These are phyloP conservation scores for Plecotus auritus DNA, from an alignment of 2,113 vertebrate species.

Conservation along the genomic window DNA sequence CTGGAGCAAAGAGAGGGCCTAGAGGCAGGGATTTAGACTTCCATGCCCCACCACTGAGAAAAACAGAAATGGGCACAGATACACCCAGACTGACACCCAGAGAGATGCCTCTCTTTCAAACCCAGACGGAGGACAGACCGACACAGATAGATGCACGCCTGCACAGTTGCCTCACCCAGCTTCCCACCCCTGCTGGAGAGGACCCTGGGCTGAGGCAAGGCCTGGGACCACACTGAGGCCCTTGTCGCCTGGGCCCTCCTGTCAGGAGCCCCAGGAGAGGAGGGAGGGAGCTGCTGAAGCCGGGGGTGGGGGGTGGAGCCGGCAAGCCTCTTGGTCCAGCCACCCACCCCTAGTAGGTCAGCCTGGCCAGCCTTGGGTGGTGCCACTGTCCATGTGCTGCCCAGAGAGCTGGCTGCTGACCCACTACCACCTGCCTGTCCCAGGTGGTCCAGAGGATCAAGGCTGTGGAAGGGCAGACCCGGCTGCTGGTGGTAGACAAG, in stretches of 20 bases:
- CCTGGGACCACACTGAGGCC: not conserved
- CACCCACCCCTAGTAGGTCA: not conserved
- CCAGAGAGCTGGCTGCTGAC: not conserved
- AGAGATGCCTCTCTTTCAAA: not conserved
- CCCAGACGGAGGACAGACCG: not conserved
- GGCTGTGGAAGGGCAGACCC: conserved; percentile 86
- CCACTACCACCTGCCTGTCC: not conserved
- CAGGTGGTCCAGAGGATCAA: conserved; percentile 95
- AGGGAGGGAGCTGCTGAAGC: not conserved
- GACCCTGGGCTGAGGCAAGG: not conserved
- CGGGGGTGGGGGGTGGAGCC: conserved; percentile 47
- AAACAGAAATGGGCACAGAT: not conserved
- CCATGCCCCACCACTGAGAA: not conserved
- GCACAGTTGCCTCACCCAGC: not conserved
- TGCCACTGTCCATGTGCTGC: not conserved
- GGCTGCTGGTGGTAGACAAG: conserved; percentile 92
- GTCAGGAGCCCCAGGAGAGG: not conserved
- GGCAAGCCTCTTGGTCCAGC: not conserved
- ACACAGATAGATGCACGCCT: not conserved
- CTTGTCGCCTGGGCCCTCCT: not conserved
- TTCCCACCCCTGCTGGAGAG: not conserved
- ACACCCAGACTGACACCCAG: too few relatives aligned
- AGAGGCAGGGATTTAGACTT: not conserved
- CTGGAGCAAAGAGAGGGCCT: not conserved
- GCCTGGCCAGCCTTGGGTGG: not conserved